phyloP scores from a whole-genome alignment of 2,888 invertebrate species.

The Tenodera sinensis region DNA sequence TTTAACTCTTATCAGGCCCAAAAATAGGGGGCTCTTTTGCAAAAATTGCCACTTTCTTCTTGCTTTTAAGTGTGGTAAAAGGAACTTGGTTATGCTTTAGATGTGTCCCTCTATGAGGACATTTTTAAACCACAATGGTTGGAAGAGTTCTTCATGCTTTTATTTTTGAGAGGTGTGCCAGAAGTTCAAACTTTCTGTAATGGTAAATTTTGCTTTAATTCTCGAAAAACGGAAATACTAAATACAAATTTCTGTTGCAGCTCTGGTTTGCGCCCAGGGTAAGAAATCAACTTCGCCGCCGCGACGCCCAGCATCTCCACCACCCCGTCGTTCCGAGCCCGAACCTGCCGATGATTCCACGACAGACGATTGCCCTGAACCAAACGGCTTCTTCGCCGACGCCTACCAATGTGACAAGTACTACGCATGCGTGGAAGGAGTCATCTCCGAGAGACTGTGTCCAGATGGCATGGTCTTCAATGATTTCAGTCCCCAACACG shows the following conservation, averaged over 20 bases:
- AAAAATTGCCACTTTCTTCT: no score
- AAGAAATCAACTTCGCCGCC: conserved; percentile 28
- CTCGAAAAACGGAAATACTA: background rate
- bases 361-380: conserved; percentile 72
- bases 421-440: conserved; percentile 70
- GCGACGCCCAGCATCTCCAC: conserved; percentile 6
- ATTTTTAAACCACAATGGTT: no score
- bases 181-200: no score
- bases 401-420: conserved; percentile 86
- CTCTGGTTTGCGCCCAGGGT: background rate
- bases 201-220: background rate
- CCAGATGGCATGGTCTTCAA: conserved; percentile 89
- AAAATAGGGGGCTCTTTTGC: no score
- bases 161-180: no score
- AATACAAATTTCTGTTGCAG: background rate
- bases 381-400: conserved; percentile 80
- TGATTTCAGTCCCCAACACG: conserved; percentile 74
- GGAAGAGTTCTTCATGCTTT: no score
- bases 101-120: no score
- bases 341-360: conserved; percentile 27
- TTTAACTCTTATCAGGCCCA: no score
- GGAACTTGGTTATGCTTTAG: no score
- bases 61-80: no score
- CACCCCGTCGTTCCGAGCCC: conserved; percentile 40
- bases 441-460: conserved; percentile 71